These are phyloP conservation scores for Dioctria linearis DNA, from an alignment of 2,888 invertebrate species.

Conservation along the genomic window DNA sequence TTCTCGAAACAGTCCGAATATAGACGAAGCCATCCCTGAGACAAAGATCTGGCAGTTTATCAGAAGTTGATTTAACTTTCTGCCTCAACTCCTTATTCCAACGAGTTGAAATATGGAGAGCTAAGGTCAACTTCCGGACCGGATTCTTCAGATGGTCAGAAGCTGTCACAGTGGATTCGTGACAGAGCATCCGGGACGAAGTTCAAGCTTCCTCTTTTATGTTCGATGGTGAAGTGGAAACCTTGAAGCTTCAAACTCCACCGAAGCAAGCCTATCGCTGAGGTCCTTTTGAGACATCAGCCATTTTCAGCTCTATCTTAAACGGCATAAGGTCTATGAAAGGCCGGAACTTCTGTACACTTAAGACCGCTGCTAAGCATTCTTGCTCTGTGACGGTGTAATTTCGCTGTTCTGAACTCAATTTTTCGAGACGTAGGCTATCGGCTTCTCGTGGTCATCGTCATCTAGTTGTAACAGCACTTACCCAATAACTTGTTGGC, in stretches of 20 bases:
- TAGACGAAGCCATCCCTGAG: too few relatives aligned
- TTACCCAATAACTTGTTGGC: too few relatives aligned
- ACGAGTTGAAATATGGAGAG: not conserved
- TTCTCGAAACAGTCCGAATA: too few relatives aligned
- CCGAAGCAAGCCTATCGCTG: slow-evolving; percentile 62
- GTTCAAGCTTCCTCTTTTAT: slow-evolving; percentile 7
- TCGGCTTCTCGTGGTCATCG: too few relatives aligned
- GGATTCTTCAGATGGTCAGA: fast-evolving
- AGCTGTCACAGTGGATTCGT: not conserved
- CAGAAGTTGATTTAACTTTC: not conserved
- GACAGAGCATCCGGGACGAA: not conserved
- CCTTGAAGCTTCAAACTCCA: slow-evolving; percentile 60
- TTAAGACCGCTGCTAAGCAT: slow-evolving; percentile 52
- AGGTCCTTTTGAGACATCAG: slow-evolving; percentile 61
- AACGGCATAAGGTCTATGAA: slow-evolving; percentile 45
- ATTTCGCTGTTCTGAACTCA: slow-evolving; percentile 55
- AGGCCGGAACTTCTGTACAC: slow-evolving; percentile 54
- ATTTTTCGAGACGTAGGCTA: too few relatives aligned
- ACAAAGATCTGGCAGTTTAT: not conserved
- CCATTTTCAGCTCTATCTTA: slow-evolving; percentile 59
- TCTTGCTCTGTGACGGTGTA: slow-evolving; percentile 56
- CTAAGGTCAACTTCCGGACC: not conserved
- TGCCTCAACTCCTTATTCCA: not conserved
- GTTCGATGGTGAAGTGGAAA: slow-evolving; percentile 57
- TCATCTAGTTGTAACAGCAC: too few relatives aligned